Conservation (phyloP, 2,797 vertebrate species). For the Xiphophorus birchmanni region DNA sequence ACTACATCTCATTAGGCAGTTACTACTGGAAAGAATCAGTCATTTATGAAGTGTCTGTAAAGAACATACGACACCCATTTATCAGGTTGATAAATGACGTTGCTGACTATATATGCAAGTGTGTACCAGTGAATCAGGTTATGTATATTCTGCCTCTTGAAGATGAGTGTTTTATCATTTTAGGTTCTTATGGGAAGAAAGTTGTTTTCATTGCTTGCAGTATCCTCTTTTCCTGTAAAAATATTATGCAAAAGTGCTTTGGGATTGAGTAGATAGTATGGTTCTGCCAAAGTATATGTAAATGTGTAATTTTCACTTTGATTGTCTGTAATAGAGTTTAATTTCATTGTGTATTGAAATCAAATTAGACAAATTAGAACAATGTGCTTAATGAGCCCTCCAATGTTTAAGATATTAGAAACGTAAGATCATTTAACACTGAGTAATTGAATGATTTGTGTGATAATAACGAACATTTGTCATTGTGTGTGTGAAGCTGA, state of each 20-base stretch:
- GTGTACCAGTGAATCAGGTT: background rate
- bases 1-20: constrained; percentile 36
- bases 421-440: constrained; percentile 33
- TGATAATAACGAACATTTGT: constrained; percentile 4
- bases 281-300: constrained; percentile 19
- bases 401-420: constrained; percentile 51
- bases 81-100: constrained; percentile 62
- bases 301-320: constrained; percentile 28
- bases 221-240: background rate
- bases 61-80: constrained; percentile 59
- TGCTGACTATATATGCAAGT: constrained; percentile 2
- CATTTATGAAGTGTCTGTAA: constrained; percentile 37
- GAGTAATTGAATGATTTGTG: constrained; percentile 13
- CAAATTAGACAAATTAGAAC: constrained; percentile 47
- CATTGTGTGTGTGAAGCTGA: background rate
- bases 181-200: background rate
- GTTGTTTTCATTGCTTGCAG: background rate
- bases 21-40: constrained; percentile 35
- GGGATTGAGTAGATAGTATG: constrained; percentile 25
- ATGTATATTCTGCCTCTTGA: constrained; percentile 32
- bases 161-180: constrained; percentile 15
- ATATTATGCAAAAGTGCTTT: constrained; percentile 3
- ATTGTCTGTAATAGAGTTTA: constrained; percentile 38
- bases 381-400: constrained; percentile 49
- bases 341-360: constrained; percentile 43